Percentiles rank a stretch among this genome's conserved stretches.
Evolutionary conservation across 2,113 vertebrate species (phyloP).

Genomic region (Benitochromis conjunctus): DNA sequence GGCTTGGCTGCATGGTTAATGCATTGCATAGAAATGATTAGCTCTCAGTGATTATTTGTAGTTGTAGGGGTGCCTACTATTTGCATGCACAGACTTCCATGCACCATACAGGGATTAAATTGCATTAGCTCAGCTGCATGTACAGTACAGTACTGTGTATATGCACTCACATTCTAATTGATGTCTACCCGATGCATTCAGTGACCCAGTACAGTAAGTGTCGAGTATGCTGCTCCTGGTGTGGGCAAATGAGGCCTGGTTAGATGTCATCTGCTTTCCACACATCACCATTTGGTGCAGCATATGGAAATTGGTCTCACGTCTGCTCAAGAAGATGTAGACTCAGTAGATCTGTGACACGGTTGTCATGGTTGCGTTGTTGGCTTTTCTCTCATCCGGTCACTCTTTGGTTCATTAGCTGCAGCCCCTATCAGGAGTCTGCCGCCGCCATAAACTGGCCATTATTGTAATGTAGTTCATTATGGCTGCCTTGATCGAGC

Average conservation of each 20-base stretch:
- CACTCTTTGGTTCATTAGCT: slow-evolving; percentile 49
- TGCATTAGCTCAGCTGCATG: slow-evolving; percentile 57
- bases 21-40: slow-evolving; percentile 54
- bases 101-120: slow-evolving; percentile 1
- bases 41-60: slow-evolving; percentile 15
- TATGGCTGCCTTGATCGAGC: slow-evolving; percentile 29
- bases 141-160: slow-evolving; percentile 47
- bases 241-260: slow-evolving; percentile 65
- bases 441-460: slow-evolving; percentile 14
- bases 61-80: slow-evolving; percentile 34
- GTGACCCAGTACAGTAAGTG: slow-evolving; percentile 30
- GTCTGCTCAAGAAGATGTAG: slow-evolving; percentile 42
- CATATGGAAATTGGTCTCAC: slow-evolving; percentile 54
- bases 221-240: slow-evolving; percentile 63
- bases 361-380: slow-evolving; percentile 55
- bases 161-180: slow-evolving; percentile 33
- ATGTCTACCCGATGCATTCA: slow-evolving; percentile 32
- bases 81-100: slow-evolving; percentile 57
- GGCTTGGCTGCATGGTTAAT: slow-evolving; percentile 75
- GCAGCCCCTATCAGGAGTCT: slow-evolving; percentile 31
- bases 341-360: slow-evolving; percentile 40
- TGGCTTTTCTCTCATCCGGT: slow-evolving; percentile 49
- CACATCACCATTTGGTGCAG: slow-evolving; percentile 56
- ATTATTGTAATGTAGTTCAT: slow-evolving; percentile 39
- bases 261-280: slow-evolving; percentile 54